A percentile compares a stretch with the other conserved stretches of the same genome.
These are phyloP conservation scores for Diabrotica balteata DNA, from an alignment of 2,888 invertebrate genomes.

Conservation along the genomic window DNA sequence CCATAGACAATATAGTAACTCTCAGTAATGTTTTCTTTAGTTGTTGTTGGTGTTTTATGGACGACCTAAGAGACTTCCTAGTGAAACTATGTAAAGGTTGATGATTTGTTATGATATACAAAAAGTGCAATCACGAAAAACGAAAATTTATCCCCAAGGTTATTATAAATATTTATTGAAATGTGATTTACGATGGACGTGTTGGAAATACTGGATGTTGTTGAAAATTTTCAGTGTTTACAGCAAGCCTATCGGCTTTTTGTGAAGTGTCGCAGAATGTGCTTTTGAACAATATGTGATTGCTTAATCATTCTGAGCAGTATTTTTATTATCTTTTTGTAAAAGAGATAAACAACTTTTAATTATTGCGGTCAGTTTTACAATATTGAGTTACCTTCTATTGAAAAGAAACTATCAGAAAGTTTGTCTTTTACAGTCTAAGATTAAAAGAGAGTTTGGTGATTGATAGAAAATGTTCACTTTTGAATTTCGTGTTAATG, in stretches of 20 bases:
- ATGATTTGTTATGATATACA: constrained; percentile 44
- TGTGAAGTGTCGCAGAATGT: constrained; percentile 23
- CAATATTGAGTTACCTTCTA: not conserved
- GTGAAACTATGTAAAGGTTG: constrained; percentile 31
- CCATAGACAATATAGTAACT: constrained; percentile 21
- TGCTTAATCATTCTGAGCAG: too few relatives aligned
- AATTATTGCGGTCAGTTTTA: too few relatives aligned
- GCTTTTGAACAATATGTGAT: too few relatives aligned
- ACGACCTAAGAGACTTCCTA: constrained; percentile 36
- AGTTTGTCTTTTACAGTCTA: too few relatives aligned
- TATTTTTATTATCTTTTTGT: too few relatives aligned
- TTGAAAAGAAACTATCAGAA: not conserved
- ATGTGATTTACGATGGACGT: constrained; percentile 43
- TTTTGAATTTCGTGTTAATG: too few relatives aligned
- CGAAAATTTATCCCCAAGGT: constrained; percentile 53
- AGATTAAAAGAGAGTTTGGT: too few relatives aligned
- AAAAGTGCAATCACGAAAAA: constrained; percentile 56
- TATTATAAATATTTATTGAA: constrained; percentile 55
- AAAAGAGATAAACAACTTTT: too few relatives aligned
- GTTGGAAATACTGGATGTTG: constrained; percentile 21
- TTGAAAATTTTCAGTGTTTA: constrained; percentile 20
- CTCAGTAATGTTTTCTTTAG: constrained; percentile 37
- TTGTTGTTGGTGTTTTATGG: constrained; percentile 41
- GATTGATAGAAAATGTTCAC: too few relatives aligned
- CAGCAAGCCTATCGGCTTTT: constrained; percentile 18